phyloP scores from a whole-genome alignment of 2,113 vertebrate species.

The Cottus gobio region DNA sequence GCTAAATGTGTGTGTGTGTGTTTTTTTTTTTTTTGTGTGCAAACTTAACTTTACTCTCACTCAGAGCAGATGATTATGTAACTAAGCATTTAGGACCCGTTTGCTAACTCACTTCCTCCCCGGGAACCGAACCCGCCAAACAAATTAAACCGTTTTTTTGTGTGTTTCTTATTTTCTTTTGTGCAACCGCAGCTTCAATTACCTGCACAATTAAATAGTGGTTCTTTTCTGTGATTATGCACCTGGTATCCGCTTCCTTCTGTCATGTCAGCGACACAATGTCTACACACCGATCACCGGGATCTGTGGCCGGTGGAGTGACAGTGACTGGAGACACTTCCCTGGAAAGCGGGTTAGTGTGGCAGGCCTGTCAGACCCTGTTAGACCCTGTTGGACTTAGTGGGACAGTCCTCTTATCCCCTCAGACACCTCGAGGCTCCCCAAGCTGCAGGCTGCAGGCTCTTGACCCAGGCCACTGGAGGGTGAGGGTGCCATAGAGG shows the following conservation, averaged over 20 bases:
- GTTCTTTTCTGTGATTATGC: not conserved
- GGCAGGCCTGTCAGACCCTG: constrained; percentile 52
- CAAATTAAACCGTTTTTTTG: no score
- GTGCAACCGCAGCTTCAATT: not conserved
- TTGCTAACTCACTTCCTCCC: constrained; percentile 31
- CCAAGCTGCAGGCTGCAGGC: not conserved
- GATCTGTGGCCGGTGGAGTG: constrained; percentile 16
- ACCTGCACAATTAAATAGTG: not conserved
- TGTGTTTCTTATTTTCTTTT: no score
- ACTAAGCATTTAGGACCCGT: constrained; percentile 25
- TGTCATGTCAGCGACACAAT: not conserved
- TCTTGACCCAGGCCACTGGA: constrained; percentile 12
- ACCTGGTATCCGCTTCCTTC: not conserved
- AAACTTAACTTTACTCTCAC: not conserved
- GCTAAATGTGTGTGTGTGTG: not conserved
- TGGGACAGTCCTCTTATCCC: constrained; percentile 41
- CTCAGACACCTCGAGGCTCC: constrained; percentile 40
- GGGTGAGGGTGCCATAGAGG: constrained; percentile 19
- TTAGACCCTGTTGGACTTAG: constrained; percentile 10
- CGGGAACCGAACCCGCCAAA: no score
- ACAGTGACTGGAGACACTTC: constrained; percentile 24
- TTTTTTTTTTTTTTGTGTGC: not conserved
- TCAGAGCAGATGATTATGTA: not conserved
- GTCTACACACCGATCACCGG: not conserved
- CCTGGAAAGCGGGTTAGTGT: constrained; percentile 62